These are phyloP conservation scores for Eupithecia insigniata DNA, from an alignment of 2,888 invertebrate genomes.

Conservation along the genomic window DNA sequence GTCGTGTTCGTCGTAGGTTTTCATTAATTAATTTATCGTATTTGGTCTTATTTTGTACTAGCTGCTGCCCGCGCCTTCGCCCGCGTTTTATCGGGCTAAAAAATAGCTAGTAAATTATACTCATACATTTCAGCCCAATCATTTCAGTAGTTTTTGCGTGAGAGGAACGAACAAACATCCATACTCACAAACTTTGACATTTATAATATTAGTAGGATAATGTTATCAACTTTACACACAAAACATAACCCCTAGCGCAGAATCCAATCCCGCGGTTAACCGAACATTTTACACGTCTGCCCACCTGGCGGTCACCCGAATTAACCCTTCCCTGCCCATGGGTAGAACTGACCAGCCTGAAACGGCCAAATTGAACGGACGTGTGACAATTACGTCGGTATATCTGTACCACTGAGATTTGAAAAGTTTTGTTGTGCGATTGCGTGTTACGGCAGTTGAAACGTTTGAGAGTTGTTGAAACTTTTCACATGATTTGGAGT, in stretches of 20 bases:
- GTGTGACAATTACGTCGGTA: conserved; percentile 12
- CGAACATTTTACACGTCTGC: not conserved
- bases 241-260: not conserved
- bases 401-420: not conserved
- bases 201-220: too few species aligned
- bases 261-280: not conserved
- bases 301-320: not conserved
- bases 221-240: not conserved
- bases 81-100: too few species aligned
- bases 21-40: too few species aligned
- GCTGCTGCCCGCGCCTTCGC: too few species aligned
- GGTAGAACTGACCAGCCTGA: not conserved
- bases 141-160: too few species aligned
- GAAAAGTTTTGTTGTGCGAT: conserved; percentile 11
- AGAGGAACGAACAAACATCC: too few species aligned
- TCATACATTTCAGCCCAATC: too few species aligned
- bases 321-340: not conserved
- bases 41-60: too few species aligned
- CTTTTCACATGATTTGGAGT: conserved; percentile 9
- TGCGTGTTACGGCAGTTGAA: not conserved
- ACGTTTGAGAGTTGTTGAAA: not conserved
- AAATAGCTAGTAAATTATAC: too few species aligned
- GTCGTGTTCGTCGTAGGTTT: too few species aligned
- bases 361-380: conserved; percentile 8
- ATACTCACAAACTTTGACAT: too few species aligned